Percentiles rank a stretch among this genome's conserved stretches.
Evolutionary conservation across 2,113 vertebrate genomes (phyloP).

Genomic region (Myxocyprinus asiaticus): DNA sequence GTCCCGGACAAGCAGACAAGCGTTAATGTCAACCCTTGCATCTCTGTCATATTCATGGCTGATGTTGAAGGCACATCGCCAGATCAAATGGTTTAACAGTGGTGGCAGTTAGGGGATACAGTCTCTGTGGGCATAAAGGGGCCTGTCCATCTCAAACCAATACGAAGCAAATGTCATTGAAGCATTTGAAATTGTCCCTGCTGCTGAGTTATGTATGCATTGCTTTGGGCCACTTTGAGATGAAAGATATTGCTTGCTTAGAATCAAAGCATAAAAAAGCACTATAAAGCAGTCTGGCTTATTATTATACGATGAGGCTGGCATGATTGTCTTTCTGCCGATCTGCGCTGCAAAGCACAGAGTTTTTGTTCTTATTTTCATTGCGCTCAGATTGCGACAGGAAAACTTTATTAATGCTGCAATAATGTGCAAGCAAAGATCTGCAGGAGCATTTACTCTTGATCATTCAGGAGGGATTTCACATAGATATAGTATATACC

Average conservation of each 20-base stretch:
- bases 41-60: conserved; percentile 49
- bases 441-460: conserved; percentile 2
- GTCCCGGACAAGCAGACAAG: neutral
- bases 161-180: conserved; percentile 35
- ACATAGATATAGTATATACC: neutral
- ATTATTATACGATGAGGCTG: conserved; percentile 13
- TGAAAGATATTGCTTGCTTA: conserved; percentile 31
- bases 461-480: neutral
- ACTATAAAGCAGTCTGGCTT: conserved; percentile 12
- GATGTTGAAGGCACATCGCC: conserved; percentile 3
- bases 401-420: conserved; percentile 28
- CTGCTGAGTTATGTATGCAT: conserved; percentile 39
- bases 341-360: neutral
- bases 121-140: neutral
- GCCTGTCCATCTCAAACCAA: conserved; percentile 30
- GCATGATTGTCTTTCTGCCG: conserved; percentile 12
- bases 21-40: neutral
- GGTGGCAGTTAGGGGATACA: neutral
- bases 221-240: conserved; percentile 24
- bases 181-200: conserved; percentile 23
- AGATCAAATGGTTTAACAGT: conserved; percentile 28
- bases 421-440: neutral
- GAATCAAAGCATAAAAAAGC: conserved; percentile 16
- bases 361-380: conserved; percentile 14
- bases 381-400: neutral